Evolutionary conservation across 2,888 invertebrate genomes (phyloP), one percentile per base, ranked within the genome.

Genomic region (Cephus sareptanus): DNA sequence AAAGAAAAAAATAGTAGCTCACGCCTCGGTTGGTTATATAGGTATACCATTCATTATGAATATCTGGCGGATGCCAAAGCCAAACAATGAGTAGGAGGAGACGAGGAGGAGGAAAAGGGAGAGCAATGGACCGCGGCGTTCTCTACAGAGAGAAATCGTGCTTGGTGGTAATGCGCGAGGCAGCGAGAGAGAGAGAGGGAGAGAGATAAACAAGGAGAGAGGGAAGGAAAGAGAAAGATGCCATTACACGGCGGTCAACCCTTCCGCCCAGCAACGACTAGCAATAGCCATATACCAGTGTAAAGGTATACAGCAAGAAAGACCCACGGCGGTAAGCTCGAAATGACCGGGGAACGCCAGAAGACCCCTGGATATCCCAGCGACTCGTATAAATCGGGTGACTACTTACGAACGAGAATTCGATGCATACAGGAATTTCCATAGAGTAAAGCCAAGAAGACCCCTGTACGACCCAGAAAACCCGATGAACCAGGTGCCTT

Each of bases 21-120:
- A 11, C n/a, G 37, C 69, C 69, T 35, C 34, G 69, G 34, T 13
- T 37, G 68, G 33, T 30, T n/a, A 37, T n/a, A 37, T 56, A 68
- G 73, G 34, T n/a, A 70, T n/a, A 70, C 68, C 56, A 30, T 77
- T 77, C 75, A 34, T 78, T 75, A 35, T 34, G 73, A 30, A 78
- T 73, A 73, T 73, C 75, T 69, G 23, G 56, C 56, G 56, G 56
- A 34, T 11, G 71, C 71, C 71, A 71, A 30, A 34, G 71, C 33
- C 71, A 30, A 71, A 71, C 71, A 71, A 71, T 33, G 13, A 33
- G 30, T 13, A 71, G 30, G 71, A 71, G 33, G 11, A 71, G 31
- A 15, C 71, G 71, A 31, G 71, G 30, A 31, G 71, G 71, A 31
- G 13, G 71, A 31, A n/a, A 33, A 9, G 23, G 56, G 9, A 56